Evolutionary conservation across 2,797 vertebrate genomes (phyloP).

Genomic region (Sebastes hopkinsi): DNA sequence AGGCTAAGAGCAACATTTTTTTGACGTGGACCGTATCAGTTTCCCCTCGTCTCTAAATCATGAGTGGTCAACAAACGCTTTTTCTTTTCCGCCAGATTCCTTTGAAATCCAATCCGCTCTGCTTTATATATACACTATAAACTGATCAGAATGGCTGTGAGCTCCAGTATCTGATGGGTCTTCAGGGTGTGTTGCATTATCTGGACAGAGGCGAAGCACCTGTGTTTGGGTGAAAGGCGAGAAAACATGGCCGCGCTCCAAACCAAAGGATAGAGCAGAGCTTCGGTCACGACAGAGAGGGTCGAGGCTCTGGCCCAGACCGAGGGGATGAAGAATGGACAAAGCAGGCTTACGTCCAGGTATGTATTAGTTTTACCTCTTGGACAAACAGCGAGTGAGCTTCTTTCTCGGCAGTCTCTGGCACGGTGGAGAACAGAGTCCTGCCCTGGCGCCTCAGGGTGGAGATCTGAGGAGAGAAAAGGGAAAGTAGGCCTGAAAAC

Average conservation of each 20-base stretch:
- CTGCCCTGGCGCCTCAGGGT: constrained; percentile 89
- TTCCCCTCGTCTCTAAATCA: constrained; percentile 9
- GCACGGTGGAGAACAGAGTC: constrained; percentile 90
- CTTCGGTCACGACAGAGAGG: not conserved
- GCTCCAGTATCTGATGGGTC: not conserved
- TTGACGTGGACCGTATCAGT: not conserved
- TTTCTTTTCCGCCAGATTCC: not conserved
- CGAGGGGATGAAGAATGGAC: not conserved
- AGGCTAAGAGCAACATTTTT: constrained; percentile 30
- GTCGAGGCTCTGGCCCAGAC: not conserved
- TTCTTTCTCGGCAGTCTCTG: constrained; percentile 90
- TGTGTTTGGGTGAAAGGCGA: constrained; percentile 35
- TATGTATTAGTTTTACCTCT: constrained; percentile 85
- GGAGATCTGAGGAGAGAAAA: constrained; percentile 84
- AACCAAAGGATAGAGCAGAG: constrained; percentile 16
- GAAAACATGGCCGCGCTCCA: constrained; percentile 30
- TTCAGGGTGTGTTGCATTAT: constrained; percentile 11
- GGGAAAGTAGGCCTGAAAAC: constrained; percentile 36
- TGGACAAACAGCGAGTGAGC: constrained; percentile 94
- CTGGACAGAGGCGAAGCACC: constrained; percentile 26
- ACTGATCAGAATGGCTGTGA: not conserved
- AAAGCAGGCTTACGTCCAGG: constrained; percentile 42
- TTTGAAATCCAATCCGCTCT: not conserved
- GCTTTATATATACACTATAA: not conserved
- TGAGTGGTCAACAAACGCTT: constrained; percentile 6